A percentile compares a stretch with the other conserved stretches of the same genome.
phyloP scores from a whole-genome alignment of 2,797 vertebrate genomes.

The Rhynchotus rufescens region DNA sequence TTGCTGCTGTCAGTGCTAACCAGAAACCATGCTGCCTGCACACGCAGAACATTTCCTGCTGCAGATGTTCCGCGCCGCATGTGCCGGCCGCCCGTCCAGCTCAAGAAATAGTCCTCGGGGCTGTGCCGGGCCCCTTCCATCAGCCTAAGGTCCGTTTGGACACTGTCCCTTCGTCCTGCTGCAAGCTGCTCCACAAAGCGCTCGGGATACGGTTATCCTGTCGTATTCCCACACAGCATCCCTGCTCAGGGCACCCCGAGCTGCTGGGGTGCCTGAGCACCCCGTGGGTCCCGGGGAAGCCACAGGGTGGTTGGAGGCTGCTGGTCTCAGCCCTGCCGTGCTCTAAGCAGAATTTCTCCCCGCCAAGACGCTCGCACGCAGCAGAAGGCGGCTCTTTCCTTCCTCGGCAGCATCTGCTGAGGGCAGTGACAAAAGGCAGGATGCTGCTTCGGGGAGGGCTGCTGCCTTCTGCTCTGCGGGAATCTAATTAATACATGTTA shows the following conservation, averaged over 20 bases:
- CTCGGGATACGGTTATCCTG: neutral
- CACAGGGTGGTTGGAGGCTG: neutral
- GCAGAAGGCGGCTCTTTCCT: neutral
- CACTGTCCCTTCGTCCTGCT: neutral
- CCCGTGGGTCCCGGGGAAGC: neutral
- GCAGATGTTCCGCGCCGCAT: neutral
- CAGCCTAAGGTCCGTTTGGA: rapidly evolving
- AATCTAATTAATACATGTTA: conserved; percentile 11
- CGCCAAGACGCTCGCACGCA: rapidly evolving
- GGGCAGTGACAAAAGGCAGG: neutral
- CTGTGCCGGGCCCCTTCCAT: neutral
- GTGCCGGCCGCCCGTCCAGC: rapidly evolving
- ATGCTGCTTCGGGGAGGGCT: neutral
- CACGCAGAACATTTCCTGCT: neutral
- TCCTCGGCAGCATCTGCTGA: neutral
- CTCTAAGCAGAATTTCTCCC: neutral
- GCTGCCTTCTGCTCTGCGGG: neutral
- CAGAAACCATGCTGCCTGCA: neutral
- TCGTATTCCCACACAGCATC: neutral
- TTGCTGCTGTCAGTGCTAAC: neutral
- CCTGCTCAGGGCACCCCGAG: neutral
- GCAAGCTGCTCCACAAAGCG: neutral
- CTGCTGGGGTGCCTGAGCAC: neutral
- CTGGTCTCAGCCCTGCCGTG: rapidly evolving
- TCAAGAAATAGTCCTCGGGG: no score